Conservation (phyloP, 2,113 vertebrate genomes). For the Halichoeres trimaculatus region DNA sequence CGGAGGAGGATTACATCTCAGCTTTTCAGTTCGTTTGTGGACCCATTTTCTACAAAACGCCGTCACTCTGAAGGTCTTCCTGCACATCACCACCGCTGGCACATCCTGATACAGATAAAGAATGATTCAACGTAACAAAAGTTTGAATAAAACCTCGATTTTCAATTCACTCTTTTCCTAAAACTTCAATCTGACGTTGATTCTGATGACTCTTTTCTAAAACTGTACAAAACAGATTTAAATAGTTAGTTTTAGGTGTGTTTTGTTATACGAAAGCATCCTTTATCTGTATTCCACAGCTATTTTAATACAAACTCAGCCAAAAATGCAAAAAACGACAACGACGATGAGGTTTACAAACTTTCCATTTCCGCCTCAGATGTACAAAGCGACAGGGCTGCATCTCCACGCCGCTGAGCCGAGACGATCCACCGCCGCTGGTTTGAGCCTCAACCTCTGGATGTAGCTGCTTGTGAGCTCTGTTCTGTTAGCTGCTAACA, state of each 20-base stretch:
- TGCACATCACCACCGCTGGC: conserved; percentile 39
- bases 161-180: conserved; percentile 56
- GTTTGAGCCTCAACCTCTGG: conserved; percentile 65
- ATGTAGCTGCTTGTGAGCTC: conserved; percentile 71
- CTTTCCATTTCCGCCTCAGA: conserved; percentile 69
- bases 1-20: conserved; percentile 51
- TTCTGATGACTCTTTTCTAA: conserved; percentile 41
- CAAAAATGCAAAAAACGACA: conserved; percentile 77
- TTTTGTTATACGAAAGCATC: conserved; percentile 60
- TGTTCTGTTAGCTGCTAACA: conserved; percentile 67
- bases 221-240: conserved; percentile 51
- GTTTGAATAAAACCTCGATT: conserved; percentile 43
- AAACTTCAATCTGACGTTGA: conserved; percentile 37
- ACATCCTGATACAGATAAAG: conserved; percentile 63
- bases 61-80: conserved; percentile 41
- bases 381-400: conserved; percentile 51
- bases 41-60: conserved; percentile 66
- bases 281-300: conserved; percentile 72
- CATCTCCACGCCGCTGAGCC: conserved; percentile 53
- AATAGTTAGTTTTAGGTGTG: conserved; percentile 32
- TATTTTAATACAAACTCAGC: conserved; percentile 75
- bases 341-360: conserved; percentile 71
- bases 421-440: conserved; percentile 60
- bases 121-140: conserved; percentile 56
- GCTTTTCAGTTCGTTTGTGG: conserved; percentile 53